Evolutionary conservation across 2,113 vertebrate species (phyloP).

Genomic region (Ictalurus furcatus): DNA sequence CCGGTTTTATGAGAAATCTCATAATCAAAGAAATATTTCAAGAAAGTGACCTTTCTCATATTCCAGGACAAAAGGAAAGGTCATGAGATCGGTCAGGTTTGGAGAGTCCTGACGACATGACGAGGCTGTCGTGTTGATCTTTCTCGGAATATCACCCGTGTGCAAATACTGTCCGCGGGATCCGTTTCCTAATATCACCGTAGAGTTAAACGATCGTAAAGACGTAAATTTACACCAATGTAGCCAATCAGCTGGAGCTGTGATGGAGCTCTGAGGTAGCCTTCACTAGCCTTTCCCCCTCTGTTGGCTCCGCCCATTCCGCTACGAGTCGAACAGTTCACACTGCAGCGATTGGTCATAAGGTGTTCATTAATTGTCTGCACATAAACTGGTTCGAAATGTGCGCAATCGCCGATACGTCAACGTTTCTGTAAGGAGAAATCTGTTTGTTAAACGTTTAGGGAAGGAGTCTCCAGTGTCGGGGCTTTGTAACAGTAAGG

Average conservation of each 20-base stretch:
- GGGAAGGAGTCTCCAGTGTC: no score
- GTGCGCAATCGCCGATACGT: no score
- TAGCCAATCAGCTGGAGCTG: not conserved
- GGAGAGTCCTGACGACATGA: not conserved
- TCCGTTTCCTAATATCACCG: not conserved
- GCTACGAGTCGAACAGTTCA: no score
- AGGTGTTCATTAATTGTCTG: no score
- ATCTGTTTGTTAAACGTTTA: no score
- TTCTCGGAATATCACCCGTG: not conserved
- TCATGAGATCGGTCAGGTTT: not conserved
- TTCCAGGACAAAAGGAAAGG: not conserved
- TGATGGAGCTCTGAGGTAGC: not conserved
- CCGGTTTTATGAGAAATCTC: conserved; percentile 33
- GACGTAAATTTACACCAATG: not conserved
- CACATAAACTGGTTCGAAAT: not conserved
- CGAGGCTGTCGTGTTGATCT: not conserved
- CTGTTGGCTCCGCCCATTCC: not conserved
- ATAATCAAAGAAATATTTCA: conserved; percentile 37
- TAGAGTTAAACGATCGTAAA: not conserved
- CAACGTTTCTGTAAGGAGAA: no score
- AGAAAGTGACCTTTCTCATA: conserved; percentile 27
- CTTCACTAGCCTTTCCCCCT: not conserved
- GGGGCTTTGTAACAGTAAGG: no score
- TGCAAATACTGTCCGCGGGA: not conserved
- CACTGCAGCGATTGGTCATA: no score